Conservation (phyloP, 2,888 invertebrate species). For the Ceramica pisi region DNA sequence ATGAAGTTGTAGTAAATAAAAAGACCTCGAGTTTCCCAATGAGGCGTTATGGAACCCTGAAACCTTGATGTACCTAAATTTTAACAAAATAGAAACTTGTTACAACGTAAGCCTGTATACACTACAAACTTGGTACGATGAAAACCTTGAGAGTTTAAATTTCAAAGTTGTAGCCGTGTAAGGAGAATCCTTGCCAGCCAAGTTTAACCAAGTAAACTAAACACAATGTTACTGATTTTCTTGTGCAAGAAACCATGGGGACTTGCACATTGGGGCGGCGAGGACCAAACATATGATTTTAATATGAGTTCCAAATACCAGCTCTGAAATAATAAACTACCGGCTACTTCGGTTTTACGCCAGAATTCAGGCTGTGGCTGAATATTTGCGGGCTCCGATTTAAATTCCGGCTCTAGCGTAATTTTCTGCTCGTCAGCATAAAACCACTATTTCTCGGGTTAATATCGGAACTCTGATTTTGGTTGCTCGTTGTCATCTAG, state of each 20-base stretch:
- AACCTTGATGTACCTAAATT: constrained; percentile 2
- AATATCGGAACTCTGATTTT: constrained; percentile 46
- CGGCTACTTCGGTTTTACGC: constrained; percentile 48
- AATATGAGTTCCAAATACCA: constrained; percentile 41
- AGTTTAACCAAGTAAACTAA: constrained; percentile 25
- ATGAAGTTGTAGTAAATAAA: not conserved
- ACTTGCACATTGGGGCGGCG: not conserved
- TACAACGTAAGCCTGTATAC: constrained; percentile 26
- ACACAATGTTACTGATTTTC: constrained; percentile 23
- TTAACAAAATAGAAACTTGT: constrained; percentile 22
- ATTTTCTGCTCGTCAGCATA: constrained; percentile 55
- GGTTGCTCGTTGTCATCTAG: constrained; percentile 32
- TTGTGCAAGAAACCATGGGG: constrained; percentile 14
- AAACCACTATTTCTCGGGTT: constrained; percentile 53
- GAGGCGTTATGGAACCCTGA: not conserved
- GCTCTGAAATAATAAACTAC: constrained; percentile 52
- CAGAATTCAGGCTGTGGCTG: constrained; percentile 33
- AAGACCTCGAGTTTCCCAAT: not conserved
- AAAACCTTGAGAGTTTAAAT: constrained; percentile 31
- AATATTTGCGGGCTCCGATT: constrained; percentile 52
- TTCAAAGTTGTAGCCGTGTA: constrained; percentile 31
- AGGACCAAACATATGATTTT: constrained; percentile 40
- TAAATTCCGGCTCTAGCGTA: constrained; percentile 48
- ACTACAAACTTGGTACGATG: constrained; percentile 34
- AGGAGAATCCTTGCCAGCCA: constrained; percentile 32